Evolutionary conservation across 2,797 vertebrate genomes (phyloP).

Genomic region (Atherinosoma microstoma): DNA sequence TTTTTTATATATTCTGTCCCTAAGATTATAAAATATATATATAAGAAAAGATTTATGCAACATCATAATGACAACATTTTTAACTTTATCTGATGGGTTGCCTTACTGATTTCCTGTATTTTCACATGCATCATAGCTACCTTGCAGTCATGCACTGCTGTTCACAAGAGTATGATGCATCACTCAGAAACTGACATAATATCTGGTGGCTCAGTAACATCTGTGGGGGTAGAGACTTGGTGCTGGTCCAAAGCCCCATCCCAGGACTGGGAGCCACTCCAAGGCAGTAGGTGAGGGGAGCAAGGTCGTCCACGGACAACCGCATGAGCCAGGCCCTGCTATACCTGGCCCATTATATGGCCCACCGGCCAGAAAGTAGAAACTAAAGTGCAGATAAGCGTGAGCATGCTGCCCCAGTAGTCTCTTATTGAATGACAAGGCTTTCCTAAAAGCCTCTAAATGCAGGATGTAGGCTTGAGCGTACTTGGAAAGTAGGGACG

Average conservation of each 20-base stretch:
- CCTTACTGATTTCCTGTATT: slow-evolving; percentile 20
- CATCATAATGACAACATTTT: slow-evolving; percentile 9
- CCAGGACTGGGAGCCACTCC: slow-evolving; percentile 88
- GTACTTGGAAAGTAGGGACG: slow-evolving; percentile 60
- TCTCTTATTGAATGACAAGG: slow-evolving; percentile 79
- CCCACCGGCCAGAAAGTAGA: slow-evolving; percentile 74
- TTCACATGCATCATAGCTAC: slow-evolving; percentile 26
- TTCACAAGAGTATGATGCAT: slow-evolving; percentile 73
- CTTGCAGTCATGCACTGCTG: slow-evolving; percentile 41
- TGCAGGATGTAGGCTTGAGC: slow-evolving; percentile 81
- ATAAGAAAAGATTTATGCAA: background rate
- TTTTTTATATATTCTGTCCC: background rate
- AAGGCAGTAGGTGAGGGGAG: slow-evolving; percentile 87
- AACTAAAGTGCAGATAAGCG: slow-evolving; percentile 76
- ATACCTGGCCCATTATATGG: slow-evolving; percentile 74
- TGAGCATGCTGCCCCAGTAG: slow-evolving; percentile 74
- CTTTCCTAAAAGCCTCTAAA: slow-evolving; percentile 85
- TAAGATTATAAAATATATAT: background rate
- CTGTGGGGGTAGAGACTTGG: slow-evolving; percentile 88
- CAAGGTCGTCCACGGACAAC: slow-evolving; percentile 89
- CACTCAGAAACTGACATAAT: slow-evolving; percentile 84
- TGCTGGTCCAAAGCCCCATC: slow-evolving; percentile 86
- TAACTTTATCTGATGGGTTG: slow-evolving; percentile 11
- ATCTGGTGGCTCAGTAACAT: slow-evolving; percentile 86
- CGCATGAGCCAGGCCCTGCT: slow-evolving; percentile 76